These are phyloP conservation scores for Cephus pygmeus DNA, from an alignment of 2,888 invertebrate species.

Conservation along the genomic window DNA sequence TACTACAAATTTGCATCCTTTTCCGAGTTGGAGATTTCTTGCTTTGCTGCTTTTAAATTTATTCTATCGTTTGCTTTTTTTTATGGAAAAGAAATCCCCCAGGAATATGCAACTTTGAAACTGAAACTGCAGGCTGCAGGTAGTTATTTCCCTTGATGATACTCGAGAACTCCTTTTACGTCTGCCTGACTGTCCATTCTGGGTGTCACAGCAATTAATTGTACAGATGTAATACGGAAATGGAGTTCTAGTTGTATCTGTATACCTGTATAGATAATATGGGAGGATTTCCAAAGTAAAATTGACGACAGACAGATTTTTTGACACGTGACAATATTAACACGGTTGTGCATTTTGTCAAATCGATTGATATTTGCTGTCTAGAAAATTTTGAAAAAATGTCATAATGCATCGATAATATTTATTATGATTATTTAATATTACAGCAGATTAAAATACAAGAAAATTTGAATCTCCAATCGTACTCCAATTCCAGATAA, in stretches of 20 bases:
- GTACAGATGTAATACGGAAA: not conserved
- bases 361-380: not conserved
- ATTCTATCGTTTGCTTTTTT: not conserved
- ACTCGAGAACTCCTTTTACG: not conserved
- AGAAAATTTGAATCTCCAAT: not conserved
- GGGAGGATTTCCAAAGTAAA: not conserved
- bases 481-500: not conserved
- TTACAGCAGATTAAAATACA: not conserved
- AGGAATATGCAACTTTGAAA: not conserved
- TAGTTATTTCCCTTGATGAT: not conserved
- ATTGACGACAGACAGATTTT: not conserved
- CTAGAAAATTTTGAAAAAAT: not conserved
- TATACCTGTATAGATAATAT: not conserved
- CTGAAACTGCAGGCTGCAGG: not conserved
- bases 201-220: not conserved
- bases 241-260: not conserved
- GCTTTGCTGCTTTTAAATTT: not conserved
- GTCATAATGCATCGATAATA: not conserved
- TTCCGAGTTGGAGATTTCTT: not conserved
- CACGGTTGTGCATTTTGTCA: not conserved
- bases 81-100: not conserved
- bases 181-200: not conserved
- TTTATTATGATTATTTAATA: not conserved
- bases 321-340: not conserved
- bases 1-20: not conserved